Evolutionary conservation across 2,113 vertebrate species (phyloP).

Genomic region (Atherinomorus stipes): DNA sequence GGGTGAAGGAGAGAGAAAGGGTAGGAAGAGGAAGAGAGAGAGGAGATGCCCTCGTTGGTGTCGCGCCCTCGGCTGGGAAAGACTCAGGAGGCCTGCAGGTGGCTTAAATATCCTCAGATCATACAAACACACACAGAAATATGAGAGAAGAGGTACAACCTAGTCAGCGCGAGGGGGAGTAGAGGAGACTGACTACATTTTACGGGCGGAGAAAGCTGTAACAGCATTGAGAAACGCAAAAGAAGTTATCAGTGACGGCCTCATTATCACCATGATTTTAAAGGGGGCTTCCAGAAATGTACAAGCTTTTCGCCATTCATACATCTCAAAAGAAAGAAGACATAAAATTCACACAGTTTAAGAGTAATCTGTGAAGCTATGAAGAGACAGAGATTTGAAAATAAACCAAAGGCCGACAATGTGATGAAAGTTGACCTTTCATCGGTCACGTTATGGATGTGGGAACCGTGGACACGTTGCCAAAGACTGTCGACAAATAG

Average conservation of each 20-base stretch:
- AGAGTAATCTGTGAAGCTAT: background rate
- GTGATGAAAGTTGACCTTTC: background rate
- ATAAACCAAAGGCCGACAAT: background rate
- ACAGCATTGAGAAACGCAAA: background rate
- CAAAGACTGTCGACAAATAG: no score
- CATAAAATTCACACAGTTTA: background rate
- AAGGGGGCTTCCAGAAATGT: background rate
- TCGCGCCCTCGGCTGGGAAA: no score
- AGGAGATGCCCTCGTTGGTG: no score
- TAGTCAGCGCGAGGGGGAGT: no score
- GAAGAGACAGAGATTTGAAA: conserved; percentile 4
- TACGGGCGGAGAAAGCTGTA: background rate
- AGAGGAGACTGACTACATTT: background rate
- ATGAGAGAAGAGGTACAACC: no score
- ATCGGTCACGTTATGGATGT: no score
- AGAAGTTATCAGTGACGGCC: background rate
- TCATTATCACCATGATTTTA: background rate
- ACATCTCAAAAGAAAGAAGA: conserved; percentile 1
- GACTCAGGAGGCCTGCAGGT: no score
- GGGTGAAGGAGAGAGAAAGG: no score
- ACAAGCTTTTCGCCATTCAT: background rate
- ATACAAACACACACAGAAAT: no score
- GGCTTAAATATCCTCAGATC: no score
- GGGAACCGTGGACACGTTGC: no score
- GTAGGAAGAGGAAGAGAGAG: no score